Base-by-base conservation (phyloP, 2,888 invertebrate species). In the Mantis religiosa region DNA sequence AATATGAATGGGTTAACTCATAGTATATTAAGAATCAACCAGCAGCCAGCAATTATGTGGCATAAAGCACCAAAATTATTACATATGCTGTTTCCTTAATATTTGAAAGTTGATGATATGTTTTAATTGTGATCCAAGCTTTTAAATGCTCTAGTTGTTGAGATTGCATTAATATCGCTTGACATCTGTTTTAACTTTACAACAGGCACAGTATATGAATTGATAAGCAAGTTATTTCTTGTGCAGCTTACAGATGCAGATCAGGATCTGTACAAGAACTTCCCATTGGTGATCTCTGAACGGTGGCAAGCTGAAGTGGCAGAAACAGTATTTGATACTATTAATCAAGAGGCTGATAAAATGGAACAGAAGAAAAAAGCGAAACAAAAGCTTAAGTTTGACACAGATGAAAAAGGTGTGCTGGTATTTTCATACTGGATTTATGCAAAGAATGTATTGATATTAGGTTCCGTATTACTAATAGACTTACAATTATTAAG, bases 291-390 rank as follows among this genome's bases (percentile, higher is more conserved):
- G 91, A 99, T 99, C 93, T 99, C 99, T 1, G 99, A 99, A 94
- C 96, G 99, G 93, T 99, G 99, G 99, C 99, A 99, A 94, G 97
- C 97, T 90, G 99, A 99, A 94, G 98, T 99, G 15, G 98, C 99
- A 2, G 99, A 99, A 94, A 99, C 99, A 0, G 99, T 99, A 90
- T 99, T 99, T 93, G 99, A 99, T 93, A 98, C 98, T 87, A 98
- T 99, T 92, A 99, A 99, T 93, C 96, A 96, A 92, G 99, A 99
- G 94, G 98, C 99, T 0, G 99, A 99, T 93, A 99, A 99, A 94
- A 94, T 97, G 91, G 99, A 99, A 93, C 96, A 96, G 92, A 99
- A 99, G 94, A 97, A 96, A 93, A 97, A 97, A 92, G 95, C 98
- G 88, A 99, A 99, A 93, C 98, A 98, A 93, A 99, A 99, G 93